Percentiles rank a stretch among this genome's conserved stretches.
These are phyloP conservation scores for Cheilosia variabilis DNA, from an alignment of 2,888 invertebrate species.

Conservation along the genomic window DNA sequence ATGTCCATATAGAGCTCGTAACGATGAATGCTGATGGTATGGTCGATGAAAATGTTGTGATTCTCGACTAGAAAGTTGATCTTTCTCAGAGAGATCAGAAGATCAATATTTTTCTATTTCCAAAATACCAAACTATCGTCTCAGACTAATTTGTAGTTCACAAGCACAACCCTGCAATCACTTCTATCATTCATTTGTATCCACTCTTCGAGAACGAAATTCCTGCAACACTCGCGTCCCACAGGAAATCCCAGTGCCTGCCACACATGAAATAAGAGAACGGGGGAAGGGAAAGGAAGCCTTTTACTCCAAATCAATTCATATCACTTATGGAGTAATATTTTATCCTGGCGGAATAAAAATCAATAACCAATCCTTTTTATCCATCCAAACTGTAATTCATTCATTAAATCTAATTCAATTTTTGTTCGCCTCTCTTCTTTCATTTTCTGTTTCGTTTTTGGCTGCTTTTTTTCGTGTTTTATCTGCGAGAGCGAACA, in stretches of 20 bases:
- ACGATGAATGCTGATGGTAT: no score
- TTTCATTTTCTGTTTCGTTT: background rate
- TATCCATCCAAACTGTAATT: conserved; percentile 76
- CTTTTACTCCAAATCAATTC: conserved; percentile 75
- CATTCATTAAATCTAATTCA: conserved; percentile 78
- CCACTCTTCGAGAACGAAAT: background rate
- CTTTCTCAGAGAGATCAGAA: no score
- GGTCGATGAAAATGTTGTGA: no score
- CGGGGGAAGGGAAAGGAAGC: conserved; percentile 32
- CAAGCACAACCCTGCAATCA: no score
- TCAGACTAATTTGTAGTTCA: no score
- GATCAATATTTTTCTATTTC: no score
- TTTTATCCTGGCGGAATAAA: conserved; percentile 75
- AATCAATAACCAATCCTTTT: conserved; percentile 78
- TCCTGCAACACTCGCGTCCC: background rate
- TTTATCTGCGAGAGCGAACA: conserved; percentile 47
- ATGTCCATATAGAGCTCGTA: no score
- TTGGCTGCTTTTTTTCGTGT: conserved; percentile 9
- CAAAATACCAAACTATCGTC: no score
- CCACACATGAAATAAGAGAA: background rate
- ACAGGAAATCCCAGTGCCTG: background rate
- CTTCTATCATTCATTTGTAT: no score
- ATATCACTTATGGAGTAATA: conserved; percentile 75
- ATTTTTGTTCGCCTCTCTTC: conserved; percentile 64
- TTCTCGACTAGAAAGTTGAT: no score